Evolutionary conservation across 2,797 vertebrate species (phyloP).

Genomic region (Tokudaia muenninki): DNA sequence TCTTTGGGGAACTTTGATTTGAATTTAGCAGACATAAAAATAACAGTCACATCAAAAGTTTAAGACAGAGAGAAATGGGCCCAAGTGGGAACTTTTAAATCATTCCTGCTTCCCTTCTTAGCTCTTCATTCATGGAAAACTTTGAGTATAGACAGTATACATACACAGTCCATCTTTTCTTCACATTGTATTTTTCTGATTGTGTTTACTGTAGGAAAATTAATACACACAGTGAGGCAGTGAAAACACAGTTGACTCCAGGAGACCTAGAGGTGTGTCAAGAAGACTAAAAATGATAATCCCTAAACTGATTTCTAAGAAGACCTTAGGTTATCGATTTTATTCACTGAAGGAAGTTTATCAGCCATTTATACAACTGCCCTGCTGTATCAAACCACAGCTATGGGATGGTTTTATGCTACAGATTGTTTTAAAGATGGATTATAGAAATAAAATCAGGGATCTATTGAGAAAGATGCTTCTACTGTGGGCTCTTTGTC

Average conservation of each 20-base stretch:
- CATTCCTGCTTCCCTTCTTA: neutral
- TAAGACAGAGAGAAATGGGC: neutral
- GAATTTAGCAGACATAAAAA: slow-evolving; percentile 42
- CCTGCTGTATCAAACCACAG: neutral
- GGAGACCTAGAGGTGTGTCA: neutral
- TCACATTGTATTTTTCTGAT: neutral
- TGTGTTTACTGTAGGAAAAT: neutral
- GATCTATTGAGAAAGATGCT: neutral
- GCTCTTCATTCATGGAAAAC: neutral
- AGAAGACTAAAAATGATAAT: slow-evolving; percentile 42
- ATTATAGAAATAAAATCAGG: slow-evolving; percentile 2
- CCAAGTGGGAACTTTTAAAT: slow-evolving; percentile 16
- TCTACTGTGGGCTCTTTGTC: neutral
- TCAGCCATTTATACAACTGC: neutral
- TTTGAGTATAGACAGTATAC: neutral
- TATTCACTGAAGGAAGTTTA: neutral
- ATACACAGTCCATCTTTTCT: neutral
- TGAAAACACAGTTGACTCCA: neutral
- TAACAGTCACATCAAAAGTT: neutral
- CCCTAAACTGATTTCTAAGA: neutral
- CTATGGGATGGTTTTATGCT: neutral
- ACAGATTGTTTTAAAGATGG: neutral
- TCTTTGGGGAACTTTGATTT: slow-evolving; percentile 83
- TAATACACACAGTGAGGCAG: neutral
- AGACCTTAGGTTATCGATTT: neutral